Evolutionary conservation across 2,113 vertebrate genomes (phyloP).

Genomic region (Amphiprion ocellaris): DNA sequence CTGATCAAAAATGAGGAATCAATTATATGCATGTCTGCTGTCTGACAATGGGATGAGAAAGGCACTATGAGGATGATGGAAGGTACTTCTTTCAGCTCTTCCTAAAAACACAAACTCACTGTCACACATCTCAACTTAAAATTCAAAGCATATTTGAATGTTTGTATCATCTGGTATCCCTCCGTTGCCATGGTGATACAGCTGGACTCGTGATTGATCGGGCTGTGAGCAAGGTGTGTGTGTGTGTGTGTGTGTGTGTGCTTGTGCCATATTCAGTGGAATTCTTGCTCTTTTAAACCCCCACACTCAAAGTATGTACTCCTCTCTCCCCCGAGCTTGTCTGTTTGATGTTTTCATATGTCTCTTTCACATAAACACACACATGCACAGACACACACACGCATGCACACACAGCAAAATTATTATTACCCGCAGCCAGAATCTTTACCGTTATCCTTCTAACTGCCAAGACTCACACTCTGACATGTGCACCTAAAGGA

Average conservation of each 20-base stretch:
- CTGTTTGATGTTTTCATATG: constrained; percentile 14
- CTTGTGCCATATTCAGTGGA: constrained; percentile 40
- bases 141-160: constrained; percentile 54
- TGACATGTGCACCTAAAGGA: constrained; percentile 14
- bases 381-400: background rate
- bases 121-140: constrained; percentile 45
- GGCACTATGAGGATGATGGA: background rate
- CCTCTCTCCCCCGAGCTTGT: constrained; percentile 5
- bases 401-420: constrained; percentile 6
- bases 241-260: constrained; percentile 15
- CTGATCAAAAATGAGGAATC: too few species aligned
- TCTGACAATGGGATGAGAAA: background rate
- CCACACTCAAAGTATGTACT: constrained; percentile 59
- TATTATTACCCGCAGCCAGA: constrained; percentile 13
- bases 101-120: constrained; percentile 31
- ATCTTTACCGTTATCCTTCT: constrained; percentile 13
- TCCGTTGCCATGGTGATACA: constrained; percentile 54
- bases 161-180: constrained; percentile 60
- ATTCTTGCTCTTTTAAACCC: constrained; percentile 50
- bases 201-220: constrained; percentile 76
- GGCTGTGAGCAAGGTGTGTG: constrained; percentile 34
- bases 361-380: background rate
- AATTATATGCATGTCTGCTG: background rate
- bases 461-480: constrained; percentile 39
- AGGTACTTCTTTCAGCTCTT: constrained; percentile 35